phyloP scores from a whole-genome alignment of 2,797 vertebrate species.

The Otus scops region DNA sequence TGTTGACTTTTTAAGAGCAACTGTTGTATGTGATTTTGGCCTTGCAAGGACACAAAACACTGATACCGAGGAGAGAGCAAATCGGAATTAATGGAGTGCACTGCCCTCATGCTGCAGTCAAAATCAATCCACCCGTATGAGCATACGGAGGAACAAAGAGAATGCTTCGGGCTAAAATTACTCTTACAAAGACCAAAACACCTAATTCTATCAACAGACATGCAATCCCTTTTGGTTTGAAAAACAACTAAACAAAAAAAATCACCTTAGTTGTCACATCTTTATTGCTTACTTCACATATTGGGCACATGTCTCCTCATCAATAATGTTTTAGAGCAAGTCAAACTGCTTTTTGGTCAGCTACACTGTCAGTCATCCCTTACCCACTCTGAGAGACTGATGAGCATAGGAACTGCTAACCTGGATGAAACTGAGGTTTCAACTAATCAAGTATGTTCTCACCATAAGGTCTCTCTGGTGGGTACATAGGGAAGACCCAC shows the following conservation, averaged over 20 bases:
- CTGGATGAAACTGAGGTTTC: background rate
- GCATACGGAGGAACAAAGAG: slow-evolving; percentile 33
- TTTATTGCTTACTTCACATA: background rate
- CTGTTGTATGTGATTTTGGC: background rate
- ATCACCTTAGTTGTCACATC: slow-evolving; percentile 29
- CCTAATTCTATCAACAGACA: slow-evolving; percentile 5
- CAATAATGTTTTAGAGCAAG: background rate
- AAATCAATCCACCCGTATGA: slow-evolving; percentile 53
- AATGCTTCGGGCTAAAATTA: slow-evolving; percentile 27
- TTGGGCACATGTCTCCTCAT: background rate
- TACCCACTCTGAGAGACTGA: background rate
- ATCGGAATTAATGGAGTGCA: slow-evolving; percentile 17
- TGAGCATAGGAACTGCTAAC: background rate
- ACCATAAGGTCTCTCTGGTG: background rate
- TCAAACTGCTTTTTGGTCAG: background rate
- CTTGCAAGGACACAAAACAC: background rate
- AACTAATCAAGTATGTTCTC: background rate
- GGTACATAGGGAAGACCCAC: background rate
- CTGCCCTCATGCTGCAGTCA: background rate
- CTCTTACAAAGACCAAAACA: slow-evolving; percentile 14
- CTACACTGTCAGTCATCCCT: background rate
- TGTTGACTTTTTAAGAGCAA: slow-evolving; percentile 24
- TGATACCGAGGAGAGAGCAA: background rate
- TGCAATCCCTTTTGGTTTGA: slow-evolving; percentile 28
- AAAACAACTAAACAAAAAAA: slow-evolving; percentile 35